Conservation (phyloP, 2,797 vertebrate species). For the Psittacula derbiana region DNA sequence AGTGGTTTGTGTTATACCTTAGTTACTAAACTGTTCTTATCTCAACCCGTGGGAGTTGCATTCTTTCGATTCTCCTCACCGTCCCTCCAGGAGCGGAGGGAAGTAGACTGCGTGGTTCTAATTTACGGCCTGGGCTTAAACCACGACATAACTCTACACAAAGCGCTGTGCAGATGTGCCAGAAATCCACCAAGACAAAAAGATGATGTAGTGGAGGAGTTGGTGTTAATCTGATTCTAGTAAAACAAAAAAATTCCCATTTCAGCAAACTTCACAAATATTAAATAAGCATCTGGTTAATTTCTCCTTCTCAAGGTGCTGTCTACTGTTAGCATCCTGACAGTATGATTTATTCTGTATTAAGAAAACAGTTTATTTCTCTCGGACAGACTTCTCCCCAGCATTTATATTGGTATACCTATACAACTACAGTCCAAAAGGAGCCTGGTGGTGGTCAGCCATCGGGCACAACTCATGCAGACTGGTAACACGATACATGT, state of each 20-base stretch:
- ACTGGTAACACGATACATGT: neutral
- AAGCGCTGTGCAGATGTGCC: neutral
- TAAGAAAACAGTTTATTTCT: neutral
- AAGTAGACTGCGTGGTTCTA: too few species aligned
- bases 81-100: too few species aligned
- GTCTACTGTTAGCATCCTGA: neutral
- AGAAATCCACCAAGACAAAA: neutral
- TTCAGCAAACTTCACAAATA: neutral
- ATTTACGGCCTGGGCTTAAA: too few species aligned
- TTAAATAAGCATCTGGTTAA: neutral
- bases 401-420: neutral
- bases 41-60: too few species aligned
- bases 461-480: fast-evolving
- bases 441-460: neutral
- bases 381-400: neutral
- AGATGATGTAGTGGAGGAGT: fast-evolving
- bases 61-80: too few species aligned
- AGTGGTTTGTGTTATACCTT: too few species aligned
- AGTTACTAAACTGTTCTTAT: too few species aligned
- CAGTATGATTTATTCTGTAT: neutral
- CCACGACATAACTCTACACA: neutral
- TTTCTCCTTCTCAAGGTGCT: neutral
- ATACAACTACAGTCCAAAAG: neutral
- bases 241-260: neutral
- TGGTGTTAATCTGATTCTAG: neutral